Percentiles rank a stretch among this genome's conserved stretches.
These are phyloP conservation scores for Myopa tessellatipennis DNA, from an alignment of 2,888 invertebrate genomes.

Conservation along the genomic window DNA sequence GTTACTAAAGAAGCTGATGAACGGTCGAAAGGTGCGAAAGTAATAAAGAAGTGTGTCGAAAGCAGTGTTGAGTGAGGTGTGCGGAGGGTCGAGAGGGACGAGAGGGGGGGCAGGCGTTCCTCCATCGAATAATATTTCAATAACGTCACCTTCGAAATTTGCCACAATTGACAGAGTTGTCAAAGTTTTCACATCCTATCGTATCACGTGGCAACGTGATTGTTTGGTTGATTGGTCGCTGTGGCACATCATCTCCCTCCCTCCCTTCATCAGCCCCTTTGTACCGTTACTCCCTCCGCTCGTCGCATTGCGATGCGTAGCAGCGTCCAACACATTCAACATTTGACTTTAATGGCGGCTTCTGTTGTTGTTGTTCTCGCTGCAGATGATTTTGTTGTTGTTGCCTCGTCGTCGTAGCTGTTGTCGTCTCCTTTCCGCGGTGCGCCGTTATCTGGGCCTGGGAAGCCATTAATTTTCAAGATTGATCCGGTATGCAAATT, in stretches of 20 bases:
- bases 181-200: background rate
- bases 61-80: too few species aligned
- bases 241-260: background rate
- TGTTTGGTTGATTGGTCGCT: conserved; percentile 20
- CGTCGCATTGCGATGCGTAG: background rate
- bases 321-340: background rate
- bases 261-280: too few species aligned
- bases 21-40: too few species aligned
- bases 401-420: conserved; percentile 31
- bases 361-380: conserved; percentile 14
- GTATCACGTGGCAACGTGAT: background rate
- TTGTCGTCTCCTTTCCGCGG: background rate
- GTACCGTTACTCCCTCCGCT: too few species aligned
- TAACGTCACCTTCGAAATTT: too few species aligned
- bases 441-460: conserved; percentile 59
- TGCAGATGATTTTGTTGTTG: conserved; percentile 47
- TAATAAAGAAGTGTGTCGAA: too few species aligned
- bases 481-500: conserved; percentile 66
- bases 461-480: conserved; percentile 66
- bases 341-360: background rate
- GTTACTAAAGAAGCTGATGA: too few species aligned
- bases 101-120: too few species aligned
- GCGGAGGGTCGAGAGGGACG: too few species aligned
- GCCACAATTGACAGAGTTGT: too few species aligned
- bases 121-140: too few species aligned